A percentile compares a stretch with the other conserved stretches of the same genome.
These are phyloP conservation scores for Apis laboriosa DNA, from an alignment of 1,140 invertebrate genomes.

Conservation along the genomic window DNA sequence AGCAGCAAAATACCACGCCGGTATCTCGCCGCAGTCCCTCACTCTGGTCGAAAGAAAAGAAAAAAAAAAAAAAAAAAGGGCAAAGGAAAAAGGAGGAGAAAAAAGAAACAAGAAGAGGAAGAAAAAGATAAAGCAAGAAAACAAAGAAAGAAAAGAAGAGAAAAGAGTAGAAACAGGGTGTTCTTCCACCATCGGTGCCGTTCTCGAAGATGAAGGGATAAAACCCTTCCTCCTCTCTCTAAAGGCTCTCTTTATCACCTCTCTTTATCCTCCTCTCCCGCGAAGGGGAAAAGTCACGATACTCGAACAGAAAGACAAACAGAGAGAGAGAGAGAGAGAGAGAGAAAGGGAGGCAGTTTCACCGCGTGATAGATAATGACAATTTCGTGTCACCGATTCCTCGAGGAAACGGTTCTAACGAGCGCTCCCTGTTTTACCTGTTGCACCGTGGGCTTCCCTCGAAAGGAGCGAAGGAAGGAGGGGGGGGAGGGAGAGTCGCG, in stretches of 20 bases:
- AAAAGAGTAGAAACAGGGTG: slow-evolving; percentile 27
- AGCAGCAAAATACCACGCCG: slow-evolving; percentile 62
- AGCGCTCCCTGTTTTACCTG: slow-evolving; percentile 48
- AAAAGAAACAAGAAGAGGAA: neutral
- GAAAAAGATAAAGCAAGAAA: slow-evolving; percentile 12
- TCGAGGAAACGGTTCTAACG: slow-evolving; percentile 56
- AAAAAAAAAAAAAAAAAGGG: neutral
- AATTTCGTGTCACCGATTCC: slow-evolving; percentile 59
- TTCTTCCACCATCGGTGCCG: slow-evolving; percentile 13
- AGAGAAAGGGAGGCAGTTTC: neutral
- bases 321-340: neutral
- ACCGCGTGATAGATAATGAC: slow-evolving; percentile 66
- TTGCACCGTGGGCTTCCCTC: slow-evolving; percentile 51
- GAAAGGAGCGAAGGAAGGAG: slow-evolving; percentile 23
- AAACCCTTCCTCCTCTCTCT: neutral
- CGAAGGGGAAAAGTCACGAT: neutral
- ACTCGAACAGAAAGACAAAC: no score
- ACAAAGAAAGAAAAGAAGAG: neutral
- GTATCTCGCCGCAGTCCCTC: slow-evolving; percentile 51
- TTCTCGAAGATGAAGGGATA: slow-evolving; percentile 40
- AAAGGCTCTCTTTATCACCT: no score
- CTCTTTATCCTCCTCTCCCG: neutral
- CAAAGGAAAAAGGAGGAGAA: neutral
- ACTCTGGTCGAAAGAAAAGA: neutral
- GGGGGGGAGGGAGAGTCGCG: neutral